A percentile compares a stretch with the other conserved stretches of the same genome.
Evolutionary conservation across 2,797 vertebrate species (phyloP).

Genomic region (Mormyrops boulengeri): DNA sequence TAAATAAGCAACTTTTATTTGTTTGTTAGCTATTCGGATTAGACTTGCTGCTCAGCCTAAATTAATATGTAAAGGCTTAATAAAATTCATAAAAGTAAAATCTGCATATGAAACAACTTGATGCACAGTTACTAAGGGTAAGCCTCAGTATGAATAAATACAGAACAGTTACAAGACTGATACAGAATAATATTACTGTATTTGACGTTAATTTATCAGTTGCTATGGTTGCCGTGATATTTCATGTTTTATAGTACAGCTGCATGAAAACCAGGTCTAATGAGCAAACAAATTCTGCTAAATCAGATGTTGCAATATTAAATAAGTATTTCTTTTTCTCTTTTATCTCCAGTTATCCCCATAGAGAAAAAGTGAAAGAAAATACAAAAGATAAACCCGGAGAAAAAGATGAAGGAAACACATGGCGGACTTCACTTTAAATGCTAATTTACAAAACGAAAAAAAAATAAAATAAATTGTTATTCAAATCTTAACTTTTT

Average conservation of each 20-base stretch:
- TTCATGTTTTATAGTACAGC: background rate
- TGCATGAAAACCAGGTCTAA: background rate
- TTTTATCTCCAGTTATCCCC: background rate
- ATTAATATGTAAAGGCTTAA: background rate
- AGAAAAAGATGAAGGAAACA: background rate
- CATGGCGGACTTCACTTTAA: background rate
- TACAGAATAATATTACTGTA: background rate
- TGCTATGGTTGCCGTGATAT: background rate
- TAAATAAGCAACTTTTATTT: background rate
- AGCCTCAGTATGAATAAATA: background rate
- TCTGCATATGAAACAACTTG: background rate
- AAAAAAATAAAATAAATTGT: constrained; percentile 45
- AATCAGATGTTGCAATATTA: background rate
- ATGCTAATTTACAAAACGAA: constrained; percentile 6
- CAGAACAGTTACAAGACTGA: background rate
- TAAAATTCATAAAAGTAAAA: background rate
- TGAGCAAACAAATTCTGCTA: background rate
- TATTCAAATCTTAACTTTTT: constrained; percentile 23
- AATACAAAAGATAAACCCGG: background rate
- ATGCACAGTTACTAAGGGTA: background rate
- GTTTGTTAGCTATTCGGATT: background rate
- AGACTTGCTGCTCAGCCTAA: background rate
- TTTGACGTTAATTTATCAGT: background rate
- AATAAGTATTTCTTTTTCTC: background rate
- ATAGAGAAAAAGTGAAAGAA: constrained; percentile 16